These are phyloP conservation scores for Hydrotaea diabolus DNA, from an alignment of 2,888 invertebrate species.

Conservation along the genomic window DNA sequence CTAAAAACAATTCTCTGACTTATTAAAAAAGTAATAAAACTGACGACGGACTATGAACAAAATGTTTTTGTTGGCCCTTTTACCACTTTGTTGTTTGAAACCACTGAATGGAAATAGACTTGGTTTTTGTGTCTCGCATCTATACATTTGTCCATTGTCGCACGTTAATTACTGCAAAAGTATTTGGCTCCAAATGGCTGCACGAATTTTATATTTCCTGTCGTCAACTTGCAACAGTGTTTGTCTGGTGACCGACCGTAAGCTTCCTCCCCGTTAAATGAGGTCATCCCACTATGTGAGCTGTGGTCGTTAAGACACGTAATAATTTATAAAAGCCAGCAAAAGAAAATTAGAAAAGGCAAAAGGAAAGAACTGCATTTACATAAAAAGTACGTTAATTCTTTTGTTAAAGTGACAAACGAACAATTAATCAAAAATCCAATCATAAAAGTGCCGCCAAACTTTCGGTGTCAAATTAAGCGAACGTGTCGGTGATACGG, in stretches of 20 bases:
- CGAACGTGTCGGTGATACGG: conserved; percentile 18
- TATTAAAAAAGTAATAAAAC: too few species aligned
- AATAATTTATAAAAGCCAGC: conserved; percentile 21
- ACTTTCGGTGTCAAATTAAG: conserved; percentile 33
- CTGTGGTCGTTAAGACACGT: conserved; percentile 1
- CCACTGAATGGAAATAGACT: too few species aligned
- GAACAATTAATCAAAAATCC: conserved; percentile 57
- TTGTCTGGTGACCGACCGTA: not conserved
- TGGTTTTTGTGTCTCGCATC: too few species aligned
- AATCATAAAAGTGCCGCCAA: conserved; percentile 48
- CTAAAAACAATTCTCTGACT: too few species aligned
- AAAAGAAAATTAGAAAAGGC: conserved; percentile 24
- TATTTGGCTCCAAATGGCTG: not conserved
- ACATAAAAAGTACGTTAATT: conserved; percentile 48
- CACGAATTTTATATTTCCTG: conserved; percentile 54
- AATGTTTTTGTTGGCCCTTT: too few species aligned
- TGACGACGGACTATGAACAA: too few species aligned
- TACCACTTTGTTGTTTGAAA: too few species aligned
- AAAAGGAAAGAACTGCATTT: conserved; percentile 35
- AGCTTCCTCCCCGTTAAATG: conserved; percentile 44
- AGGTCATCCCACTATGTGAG: conserved; percentile 35
- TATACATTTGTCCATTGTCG: too few species aligned
- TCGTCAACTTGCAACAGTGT: conserved; percentile 38
- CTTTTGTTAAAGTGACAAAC: conserved; percentile 56
- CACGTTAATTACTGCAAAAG: not conserved